Evolutionary conservation across 2,888 invertebrate genomes (phyloP).

Genomic region (Desoria tigrina): DNA sequence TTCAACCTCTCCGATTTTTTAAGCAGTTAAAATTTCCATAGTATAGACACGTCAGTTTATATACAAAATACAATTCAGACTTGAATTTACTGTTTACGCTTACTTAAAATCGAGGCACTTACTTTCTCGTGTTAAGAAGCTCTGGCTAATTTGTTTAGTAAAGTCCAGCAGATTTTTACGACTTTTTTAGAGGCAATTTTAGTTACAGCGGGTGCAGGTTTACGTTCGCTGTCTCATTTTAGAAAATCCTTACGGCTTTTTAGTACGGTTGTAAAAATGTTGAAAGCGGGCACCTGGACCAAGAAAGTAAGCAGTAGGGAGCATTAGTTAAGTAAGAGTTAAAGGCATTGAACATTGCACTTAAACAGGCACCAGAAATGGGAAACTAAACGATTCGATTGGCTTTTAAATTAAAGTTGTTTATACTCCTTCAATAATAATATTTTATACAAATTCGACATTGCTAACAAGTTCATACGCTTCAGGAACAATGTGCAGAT

Average conservation of each 20-base stretch:
- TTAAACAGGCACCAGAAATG: neutral
- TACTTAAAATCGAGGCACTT: neutral
- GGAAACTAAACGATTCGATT: too few relatives aligned
- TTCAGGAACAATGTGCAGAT: neutral
- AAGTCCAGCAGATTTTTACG: neutral
- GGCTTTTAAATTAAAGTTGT: too few relatives aligned
- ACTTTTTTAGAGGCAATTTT: neutral
- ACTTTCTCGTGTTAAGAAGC: neutral
- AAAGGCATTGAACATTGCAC: neutral
- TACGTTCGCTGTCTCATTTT: conserved; percentile 3
- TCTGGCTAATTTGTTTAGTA: conserved; percentile 1
- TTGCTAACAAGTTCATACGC: neutral
- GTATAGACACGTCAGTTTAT: too few relatives aligned
- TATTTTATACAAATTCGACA: neutral
- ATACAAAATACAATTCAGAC: too few relatives aligned
- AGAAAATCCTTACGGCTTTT: neutral
- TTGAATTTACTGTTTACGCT: neutral
- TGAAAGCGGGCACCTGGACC: conserved; percentile 1
- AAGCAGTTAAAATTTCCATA: too few relatives aligned
- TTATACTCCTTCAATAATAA: too few relatives aligned
- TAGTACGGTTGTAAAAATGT: neutral
- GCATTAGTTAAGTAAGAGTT: too few relatives aligned
- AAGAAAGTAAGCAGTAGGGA: neutral
- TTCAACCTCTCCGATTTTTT: too few relatives aligned
- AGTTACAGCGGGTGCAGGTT: neutral